A percentile compares a stretch with the other conserved stretches of the same genome.
phyloP scores from a whole-genome alignment of 1,140 invertebrate species.

The Cepaea nemoralis region DNA sequence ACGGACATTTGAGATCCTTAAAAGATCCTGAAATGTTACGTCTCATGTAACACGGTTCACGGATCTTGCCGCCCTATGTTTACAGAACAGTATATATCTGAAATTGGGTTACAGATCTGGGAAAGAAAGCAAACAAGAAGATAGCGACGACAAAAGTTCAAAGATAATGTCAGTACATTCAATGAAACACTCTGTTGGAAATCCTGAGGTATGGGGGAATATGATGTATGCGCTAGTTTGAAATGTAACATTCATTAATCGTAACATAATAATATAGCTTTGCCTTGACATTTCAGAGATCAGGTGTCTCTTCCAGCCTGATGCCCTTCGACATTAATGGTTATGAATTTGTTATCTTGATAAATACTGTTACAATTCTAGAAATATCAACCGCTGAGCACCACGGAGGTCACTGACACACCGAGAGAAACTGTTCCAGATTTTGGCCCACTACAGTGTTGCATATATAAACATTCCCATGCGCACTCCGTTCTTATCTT shows the following conservation, averaged over 20 bases:
- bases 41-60: no score
- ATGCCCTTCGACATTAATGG: not conserved
- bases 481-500: no score
- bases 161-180: no score
- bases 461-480: conserved; percentile 5
- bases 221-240: no score
- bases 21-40: no score
- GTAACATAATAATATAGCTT: not conserved
- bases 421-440: not conserved
- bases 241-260: no score
- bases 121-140: no score
- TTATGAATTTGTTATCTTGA: not conserved
- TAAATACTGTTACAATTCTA: not conserved
- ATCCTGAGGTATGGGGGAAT: not conserved
- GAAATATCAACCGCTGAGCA: not conserved
- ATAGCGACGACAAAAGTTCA: no score
- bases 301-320: not conserved
- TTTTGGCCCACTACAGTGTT: not conserved
- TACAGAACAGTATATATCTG: no score
- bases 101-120: no score
- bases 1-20: no score
- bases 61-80: no score
- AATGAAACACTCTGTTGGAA: not conserved
- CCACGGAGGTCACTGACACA: not conserved
- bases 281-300: not conserved